A percentile compares a stretch with the other conserved stretches of the same genome.
phyloP scores from a whole-genome alignment of 2,113 vertebrate genomes.

The Zapornia atra region DNA sequence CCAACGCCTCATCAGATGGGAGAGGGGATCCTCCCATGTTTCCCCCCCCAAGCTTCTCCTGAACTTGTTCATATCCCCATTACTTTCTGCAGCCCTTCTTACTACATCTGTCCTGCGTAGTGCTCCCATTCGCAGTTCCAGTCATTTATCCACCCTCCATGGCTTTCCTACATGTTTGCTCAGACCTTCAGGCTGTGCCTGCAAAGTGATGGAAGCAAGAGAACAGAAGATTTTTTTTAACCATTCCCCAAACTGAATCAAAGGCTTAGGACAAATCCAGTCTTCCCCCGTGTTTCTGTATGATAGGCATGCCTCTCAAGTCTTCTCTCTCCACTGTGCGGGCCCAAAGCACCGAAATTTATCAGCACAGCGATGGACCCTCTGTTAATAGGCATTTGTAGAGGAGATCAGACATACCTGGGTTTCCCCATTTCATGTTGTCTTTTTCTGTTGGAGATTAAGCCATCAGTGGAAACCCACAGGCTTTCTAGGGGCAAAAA shows the following conservation, averaged over 20 bases:
- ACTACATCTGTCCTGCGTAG: fast-evolving
- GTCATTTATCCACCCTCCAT: neutral
- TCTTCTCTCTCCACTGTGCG: neutral
- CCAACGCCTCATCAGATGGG: neutral
- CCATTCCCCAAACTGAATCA: neutral
- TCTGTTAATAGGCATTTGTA: neutral
- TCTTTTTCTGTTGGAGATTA: neutral
- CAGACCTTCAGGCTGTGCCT: neutral
- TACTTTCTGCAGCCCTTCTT: neutral
- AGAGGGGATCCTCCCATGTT: neutral
- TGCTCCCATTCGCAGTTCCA: neutral
- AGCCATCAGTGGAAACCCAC: neutral
- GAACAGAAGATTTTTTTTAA: neutral
- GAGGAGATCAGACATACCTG: neutral
- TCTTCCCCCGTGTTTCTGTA: neutral
- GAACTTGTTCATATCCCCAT: neutral
- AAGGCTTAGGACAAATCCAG: neutral
- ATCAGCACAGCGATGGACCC: neutral
- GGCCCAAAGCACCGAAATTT: neutral
- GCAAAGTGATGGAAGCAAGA: neutral
- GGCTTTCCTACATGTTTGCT: neutral
- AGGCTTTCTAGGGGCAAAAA: neutral
- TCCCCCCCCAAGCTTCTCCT: neutral
- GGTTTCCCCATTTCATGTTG: neutral
- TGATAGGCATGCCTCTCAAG: neutral